Base-by-base conservation (phyloP, 2,113 vertebrate genomes). In the Caracal caracal region DNA sequence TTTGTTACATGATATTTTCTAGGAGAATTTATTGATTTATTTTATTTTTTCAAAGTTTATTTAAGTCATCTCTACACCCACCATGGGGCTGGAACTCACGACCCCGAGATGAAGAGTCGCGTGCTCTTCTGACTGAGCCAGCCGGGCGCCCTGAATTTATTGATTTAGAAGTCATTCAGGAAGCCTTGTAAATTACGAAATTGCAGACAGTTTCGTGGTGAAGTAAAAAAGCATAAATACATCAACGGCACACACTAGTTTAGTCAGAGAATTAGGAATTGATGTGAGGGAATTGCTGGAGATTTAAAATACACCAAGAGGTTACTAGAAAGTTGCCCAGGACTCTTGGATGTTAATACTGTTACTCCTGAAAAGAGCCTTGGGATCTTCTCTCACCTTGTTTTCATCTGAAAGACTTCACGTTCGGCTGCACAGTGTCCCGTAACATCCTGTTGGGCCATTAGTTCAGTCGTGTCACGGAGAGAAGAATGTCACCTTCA, bases 401-500 rank as follows among this genome's bases (percentile, higher is more conserved):
- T 94, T 93, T 75, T 93, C 92, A 53, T 91, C 51, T 84, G 85
- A 88, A 95, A 96, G 97, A 88, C 92, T 24, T 96, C 37, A 26
- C 78, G 83, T 78, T 93, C 80, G 82, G 49, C 82, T 75, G 95
- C 61, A 82, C 68, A 71, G 79, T 92, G 88, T 91, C 75, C 83
- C 13, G 56, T 90, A 75, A 88, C 43, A 28, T 88, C 91, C 73
- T 17, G n/a, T 94, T 66, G 90, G 92, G 90, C 84, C 81, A 19
- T 93, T 97, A 96, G 90, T 88, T 95, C 88, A 90, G 94, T 84
- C 86, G 93, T 93, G 88, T 87, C 78, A 53, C 9, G 78, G 73
- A 88, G 78, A 94, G 90, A 94, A 97, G 85, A 96, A n/a, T 88
- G 81, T 83, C 85, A 86, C 53, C 92, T 96, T 61, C 93, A 90